Evolutionary conservation across 2,888 invertebrate species (phyloP).

Genomic region (Philhelius pedissequus): DNA sequence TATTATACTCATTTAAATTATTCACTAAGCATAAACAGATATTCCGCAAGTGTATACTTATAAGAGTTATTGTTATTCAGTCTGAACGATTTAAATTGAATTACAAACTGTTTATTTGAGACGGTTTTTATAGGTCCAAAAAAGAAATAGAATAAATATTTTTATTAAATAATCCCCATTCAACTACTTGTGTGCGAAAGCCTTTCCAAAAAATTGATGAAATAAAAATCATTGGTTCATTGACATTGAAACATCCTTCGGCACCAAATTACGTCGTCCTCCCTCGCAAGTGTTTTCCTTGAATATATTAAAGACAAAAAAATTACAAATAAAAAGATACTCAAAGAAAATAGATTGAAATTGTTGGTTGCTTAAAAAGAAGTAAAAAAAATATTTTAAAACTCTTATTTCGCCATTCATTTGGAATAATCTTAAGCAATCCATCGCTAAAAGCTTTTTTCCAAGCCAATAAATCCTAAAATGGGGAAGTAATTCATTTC

Average conservation of each 20-base stretch:
- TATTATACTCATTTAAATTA: too few species aligned
- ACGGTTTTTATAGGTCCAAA: too few species aligned
- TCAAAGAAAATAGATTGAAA: background rate
- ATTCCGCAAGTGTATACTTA: too few species aligned
- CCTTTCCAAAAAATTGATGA: background rate
- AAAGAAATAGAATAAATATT: background rate
- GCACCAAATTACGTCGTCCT: background rate
- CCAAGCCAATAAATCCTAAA: slow-evolving; percentile 6
- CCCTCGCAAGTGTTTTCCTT: background rate
- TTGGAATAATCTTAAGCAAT: background rate
- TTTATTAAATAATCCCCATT: background rate
- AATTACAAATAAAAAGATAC: background rate
- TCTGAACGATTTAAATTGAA: too few species aligned
- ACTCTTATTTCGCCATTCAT: background rate
- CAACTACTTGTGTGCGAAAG: background rate
- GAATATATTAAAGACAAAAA: background rate
- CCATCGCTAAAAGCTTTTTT: slow-evolving; percentile 9
- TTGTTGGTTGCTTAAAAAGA: background rate
- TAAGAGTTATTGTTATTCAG: too few species aligned
- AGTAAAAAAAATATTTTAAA: background rate
- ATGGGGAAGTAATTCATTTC: background rate
- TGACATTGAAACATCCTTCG: background rate
- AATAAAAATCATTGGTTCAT: background rate
- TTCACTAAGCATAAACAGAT: too few species aligned
- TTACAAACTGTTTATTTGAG: too few species aligned